A percentile compares a stretch with the other conserved stretches of the same genome.
These are phyloP conservation scores for Cordilura impudica DNA, from an alignment of 2,888 invertebrate species.

Conservation along the genomic window DNA sequence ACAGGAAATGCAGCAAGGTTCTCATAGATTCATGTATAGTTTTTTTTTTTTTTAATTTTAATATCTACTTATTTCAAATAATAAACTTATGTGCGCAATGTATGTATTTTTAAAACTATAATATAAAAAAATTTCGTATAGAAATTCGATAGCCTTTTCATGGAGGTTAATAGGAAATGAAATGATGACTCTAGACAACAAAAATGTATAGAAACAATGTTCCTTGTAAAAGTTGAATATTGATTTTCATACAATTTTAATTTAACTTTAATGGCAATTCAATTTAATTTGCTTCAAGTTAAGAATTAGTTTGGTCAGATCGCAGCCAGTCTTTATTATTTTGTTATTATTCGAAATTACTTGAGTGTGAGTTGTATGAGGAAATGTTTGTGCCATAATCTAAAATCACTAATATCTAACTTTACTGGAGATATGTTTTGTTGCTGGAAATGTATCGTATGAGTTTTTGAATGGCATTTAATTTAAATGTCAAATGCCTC, in stretches of 20 bases:
- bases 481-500: conserved; percentile 48
- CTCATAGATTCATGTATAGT: conserved; percentile 1
- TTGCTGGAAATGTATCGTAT: conserved; percentile 37
- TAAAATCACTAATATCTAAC: conserved; percentile 57
- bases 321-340: no score
- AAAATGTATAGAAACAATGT: no score
- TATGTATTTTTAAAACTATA: background rate
- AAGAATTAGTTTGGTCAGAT: no score
- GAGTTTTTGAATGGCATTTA: background rate
- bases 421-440: conserved; percentile 59
- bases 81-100: no score
- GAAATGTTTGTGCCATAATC: conserved; percentile 24
- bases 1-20: conserved; percentile 62
- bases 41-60: conserved; percentile 1
- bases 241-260: no score
- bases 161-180: background rate
- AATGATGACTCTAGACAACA: no score
- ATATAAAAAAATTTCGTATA: background rate
- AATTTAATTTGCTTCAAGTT: no score
- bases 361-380: background rate
- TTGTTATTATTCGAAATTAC: no score
- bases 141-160: conserved; percentile 3
- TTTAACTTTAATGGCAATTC: no score
- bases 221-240: no score
- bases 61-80: background rate